Base-by-base conservation (phyloP, 2,888 invertebrate species). In the Bimastos eiseni region DNA sequence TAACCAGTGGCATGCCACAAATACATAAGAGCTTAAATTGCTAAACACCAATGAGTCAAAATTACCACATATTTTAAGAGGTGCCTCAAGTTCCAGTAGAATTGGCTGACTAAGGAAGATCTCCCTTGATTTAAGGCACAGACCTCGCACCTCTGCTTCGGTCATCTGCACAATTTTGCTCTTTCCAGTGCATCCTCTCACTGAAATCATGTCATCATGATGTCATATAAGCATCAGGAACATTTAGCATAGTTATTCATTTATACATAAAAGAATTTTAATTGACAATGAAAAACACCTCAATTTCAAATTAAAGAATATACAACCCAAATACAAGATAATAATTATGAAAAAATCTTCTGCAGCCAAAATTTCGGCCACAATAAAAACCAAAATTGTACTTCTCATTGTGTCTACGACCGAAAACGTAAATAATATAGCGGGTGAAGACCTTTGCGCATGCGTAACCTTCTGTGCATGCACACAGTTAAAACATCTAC, bases 111-210 rank as follows among this genome's bases (percentile, higher is more conserved):
- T 96, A 30, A 96, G 95, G 93, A 96, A 96, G 92, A 96, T 96
- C 94, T 96, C 96, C 91, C 96, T 93, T 24, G 96, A 96, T 93
- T 96, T 96, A 49, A 96, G 93, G 93, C 96, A 96, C 21, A 96
- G 93, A 21, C 94, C 94, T 41, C 95, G 93, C 34, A 96, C 95
- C 93, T 96, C 96, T 90, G 94, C 93, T 92, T 96, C 96, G 91
- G 96, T 95, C 96, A 96, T 96, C 93, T 96, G 96, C 21, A 96
- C 96, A 83, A 95, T 96, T 97, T 96, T 99, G 97, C 95, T 98
- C 97, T 95, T 70, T 70, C 98, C 98, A 96, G 98, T 93, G 96
- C 94, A 30, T 96, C 96, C 49, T 41, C 91, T 90, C 33, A 89
- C 44, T 37, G 34, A 70, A 37, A 37, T 88, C 34, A 88, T 11